Evolutionary conservation across 2,888 invertebrate species (phyloP).

Genomic region (Limenitis camilla): DNA sequence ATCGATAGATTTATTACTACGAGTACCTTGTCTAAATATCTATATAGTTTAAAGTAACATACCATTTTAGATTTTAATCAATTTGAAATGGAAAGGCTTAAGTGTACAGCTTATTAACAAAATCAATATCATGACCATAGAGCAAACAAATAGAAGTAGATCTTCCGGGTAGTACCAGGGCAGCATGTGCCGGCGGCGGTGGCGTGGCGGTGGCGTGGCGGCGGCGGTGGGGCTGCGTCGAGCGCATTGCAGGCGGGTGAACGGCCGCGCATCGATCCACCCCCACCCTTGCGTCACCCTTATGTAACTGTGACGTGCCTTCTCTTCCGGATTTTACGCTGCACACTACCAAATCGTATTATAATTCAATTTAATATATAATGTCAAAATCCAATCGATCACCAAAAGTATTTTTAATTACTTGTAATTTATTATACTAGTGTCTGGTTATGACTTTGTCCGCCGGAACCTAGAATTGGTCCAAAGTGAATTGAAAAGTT

Average conservation of each 20-base stretch:
- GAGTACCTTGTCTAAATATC: too few species aligned
- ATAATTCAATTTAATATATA: conserved; percentile 13
- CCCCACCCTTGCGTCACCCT: conserved; percentile 53
- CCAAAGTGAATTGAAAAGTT: too few species aligned
- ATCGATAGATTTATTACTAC: too few species aligned
- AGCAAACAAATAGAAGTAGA: conserved; percentile 27
- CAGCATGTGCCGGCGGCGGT: conserved; percentile 45
- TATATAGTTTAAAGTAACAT: too few species aligned
- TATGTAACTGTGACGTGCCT: conserved; percentile 67
- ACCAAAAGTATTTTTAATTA: too few species aligned
- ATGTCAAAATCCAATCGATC: too few species aligned
- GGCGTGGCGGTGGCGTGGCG: conserved; percentile 41
- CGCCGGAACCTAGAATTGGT: too few species aligned
- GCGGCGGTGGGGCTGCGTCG: conserved; percentile 25
- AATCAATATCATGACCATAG: background rate
- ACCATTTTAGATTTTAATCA: conserved; percentile 11
- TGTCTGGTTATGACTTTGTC: too few species aligned
- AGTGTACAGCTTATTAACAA: conserved; percentile 1
- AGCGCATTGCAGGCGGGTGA: conserved; percentile 73
- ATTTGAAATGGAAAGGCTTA: conserved; percentile 1
- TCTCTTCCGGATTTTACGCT: conserved; percentile 48
- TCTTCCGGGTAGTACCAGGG: conserved; percentile 52
- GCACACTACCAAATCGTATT: conserved; percentile 18
- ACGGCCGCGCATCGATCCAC: conserved; percentile 70
- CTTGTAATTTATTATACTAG: too few species aligned